Evolutionary conservation across 2,797 vertebrate genomes (phyloP), one percentile per base, ranked within the genome.

Genomic region (Botia kubotai): DNA sequence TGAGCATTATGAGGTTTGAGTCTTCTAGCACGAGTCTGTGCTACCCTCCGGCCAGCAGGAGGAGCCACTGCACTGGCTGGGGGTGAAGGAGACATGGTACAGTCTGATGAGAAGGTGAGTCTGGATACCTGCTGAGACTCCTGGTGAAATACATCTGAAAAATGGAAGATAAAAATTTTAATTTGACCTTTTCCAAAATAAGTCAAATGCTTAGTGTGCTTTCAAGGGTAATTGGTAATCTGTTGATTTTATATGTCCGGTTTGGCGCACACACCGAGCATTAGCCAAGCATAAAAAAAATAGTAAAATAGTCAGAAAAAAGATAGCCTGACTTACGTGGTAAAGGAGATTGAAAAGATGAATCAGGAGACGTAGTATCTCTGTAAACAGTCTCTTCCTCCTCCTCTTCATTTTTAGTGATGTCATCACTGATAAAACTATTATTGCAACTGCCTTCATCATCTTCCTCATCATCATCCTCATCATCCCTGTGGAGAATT

Each of bases 21-120:
- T 77, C 89, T 84, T 2, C 89, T 91, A 17, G 86, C 63, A 63
- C 93, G 91, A 48, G 87, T 65, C 21, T 85, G 90, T 13, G 81
- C 84, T 1, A 4, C 79, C 81, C 82, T 92, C 16, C 33, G 73
- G 46, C 81, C 48, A 68, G 58, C 82, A 75, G 88, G 52, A 53
- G 85, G 65, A 53, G 68, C 52, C 70, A 69, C 39, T 12, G 4
- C 81, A 7, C 69, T 71, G 69, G 86, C 82, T 52, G 92, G 91
- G 65, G 94, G 93, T 8, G 87, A 91, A 16, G 93, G 94, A 17
- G 66, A 86, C 82, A 92, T 90, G 0, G 89, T 87, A 67, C 90
- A 87, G 55, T 91, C 92, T 2, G 92, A 90, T 60, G 85, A 88
- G 73, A 92, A 81, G 8, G 82, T 87, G 8, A 86, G 79, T 21